Evolutionary conservation across 2,888 invertebrate genomes (phyloP).

Genomic region (Diarsia dahlii): DNA sequence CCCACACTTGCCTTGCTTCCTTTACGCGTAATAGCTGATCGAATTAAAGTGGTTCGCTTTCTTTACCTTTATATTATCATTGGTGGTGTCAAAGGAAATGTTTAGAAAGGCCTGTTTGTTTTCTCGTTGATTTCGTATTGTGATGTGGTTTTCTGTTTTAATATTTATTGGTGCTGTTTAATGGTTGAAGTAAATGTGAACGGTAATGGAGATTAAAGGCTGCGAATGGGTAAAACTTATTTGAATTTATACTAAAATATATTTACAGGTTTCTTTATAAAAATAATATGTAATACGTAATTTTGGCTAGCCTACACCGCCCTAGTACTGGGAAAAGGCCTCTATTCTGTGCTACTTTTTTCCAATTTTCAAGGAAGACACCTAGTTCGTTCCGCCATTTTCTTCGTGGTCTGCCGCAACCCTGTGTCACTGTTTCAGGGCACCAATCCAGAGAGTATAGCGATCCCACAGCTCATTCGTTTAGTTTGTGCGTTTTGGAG

Average conservation of each 20-base stretch:
- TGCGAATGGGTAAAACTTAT: background rate
- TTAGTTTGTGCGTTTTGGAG: too few species aligned
- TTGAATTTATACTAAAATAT: background rate
- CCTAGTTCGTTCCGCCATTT: too few species aligned
- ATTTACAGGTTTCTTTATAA: too few species aligned
- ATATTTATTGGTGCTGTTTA: background rate
- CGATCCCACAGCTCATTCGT: too few species aligned
- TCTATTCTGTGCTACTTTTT: too few species aligned
- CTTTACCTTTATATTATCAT: slow-evolving; percentile 65
- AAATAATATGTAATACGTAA: too few species aligned
- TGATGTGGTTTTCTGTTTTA: slow-evolving; percentile 18
- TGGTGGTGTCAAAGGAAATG: slow-evolving; percentile 60
- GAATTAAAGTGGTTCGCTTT: slow-evolving; percentile 68
- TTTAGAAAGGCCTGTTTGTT: slow-evolving; percentile 57
- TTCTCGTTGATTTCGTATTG: slow-evolving; percentile 39
- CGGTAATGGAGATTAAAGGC: background rate
- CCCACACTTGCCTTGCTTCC: slow-evolving; percentile 60
- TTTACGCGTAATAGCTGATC: slow-evolving; percentile 65
- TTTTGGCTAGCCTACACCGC: too few species aligned
- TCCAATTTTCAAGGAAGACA: too few species aligned
- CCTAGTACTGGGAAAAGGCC: too few species aligned
- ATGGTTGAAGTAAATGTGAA: background rate
- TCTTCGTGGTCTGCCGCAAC: too few species aligned
- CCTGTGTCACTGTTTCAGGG: too few species aligned
- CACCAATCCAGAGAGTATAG: too few species aligned